Conservation (phyloP, 2,113 vertebrate genomes). For the Theristicus caerulescens region DNA sequence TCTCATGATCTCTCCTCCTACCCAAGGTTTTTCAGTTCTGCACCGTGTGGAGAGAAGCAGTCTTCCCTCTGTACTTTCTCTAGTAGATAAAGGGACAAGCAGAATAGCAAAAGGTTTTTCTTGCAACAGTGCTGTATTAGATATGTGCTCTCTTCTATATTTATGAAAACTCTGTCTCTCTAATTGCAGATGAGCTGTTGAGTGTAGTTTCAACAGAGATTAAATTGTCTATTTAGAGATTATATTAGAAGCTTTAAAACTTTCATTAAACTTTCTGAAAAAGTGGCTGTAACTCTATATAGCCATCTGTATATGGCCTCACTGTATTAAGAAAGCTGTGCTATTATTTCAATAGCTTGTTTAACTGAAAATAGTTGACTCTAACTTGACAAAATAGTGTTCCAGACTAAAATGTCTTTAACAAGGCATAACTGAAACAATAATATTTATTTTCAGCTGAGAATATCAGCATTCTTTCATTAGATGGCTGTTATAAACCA, state of each 20-base stretch:
- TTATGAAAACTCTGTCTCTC: not conserved
- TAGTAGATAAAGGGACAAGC: not conserved
- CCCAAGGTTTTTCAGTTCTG: not conserved
- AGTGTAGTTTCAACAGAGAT: not conserved
- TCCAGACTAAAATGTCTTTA: not conserved
- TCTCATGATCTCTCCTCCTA: not conserved
- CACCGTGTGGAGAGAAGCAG: not conserved
- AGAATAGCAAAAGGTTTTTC: not conserved
- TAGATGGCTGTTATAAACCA: constrained; percentile 72
- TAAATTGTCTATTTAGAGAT: not conserved
- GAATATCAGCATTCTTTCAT: not conserved
- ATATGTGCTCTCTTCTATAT: not conserved
- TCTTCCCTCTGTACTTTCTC: not conserved
- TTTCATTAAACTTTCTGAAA: not conserved
- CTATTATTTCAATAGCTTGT: not conserved
- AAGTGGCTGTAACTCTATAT: not conserved
- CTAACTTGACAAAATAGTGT: not conserved
- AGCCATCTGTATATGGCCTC: not conserved
- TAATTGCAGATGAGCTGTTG: not conserved
- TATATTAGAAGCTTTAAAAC: not conserved
- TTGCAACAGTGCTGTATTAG: not conserved
- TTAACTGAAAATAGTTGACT: not conserved
- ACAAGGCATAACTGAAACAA: not conserved
- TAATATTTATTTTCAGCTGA: constrained; percentile 27
- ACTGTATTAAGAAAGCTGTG: not conserved